Conservation (phyloP, 2,113 vertebrate species). For the Sula dactylatra region DNA sequence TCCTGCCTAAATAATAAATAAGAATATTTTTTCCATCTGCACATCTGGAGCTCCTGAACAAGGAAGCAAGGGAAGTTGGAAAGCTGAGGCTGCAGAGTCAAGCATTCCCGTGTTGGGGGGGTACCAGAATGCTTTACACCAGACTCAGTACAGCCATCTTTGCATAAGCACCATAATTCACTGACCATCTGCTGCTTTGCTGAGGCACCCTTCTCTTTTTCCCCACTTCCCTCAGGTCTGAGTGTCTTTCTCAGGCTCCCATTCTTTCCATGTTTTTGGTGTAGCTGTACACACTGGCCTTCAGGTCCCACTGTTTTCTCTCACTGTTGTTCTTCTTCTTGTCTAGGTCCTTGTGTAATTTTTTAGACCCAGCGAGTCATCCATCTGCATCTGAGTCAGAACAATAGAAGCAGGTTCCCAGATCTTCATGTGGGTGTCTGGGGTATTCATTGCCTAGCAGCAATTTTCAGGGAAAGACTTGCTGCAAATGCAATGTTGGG, state of each 20-base stretch:
- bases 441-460: background rate
- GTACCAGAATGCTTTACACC: background rate
- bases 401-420: background rate
- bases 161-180: background rate
- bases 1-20: background rate
- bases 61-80: background rate
- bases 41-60: background rate
- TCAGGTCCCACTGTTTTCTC: background rate
- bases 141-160: background rate
- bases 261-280: background rate
- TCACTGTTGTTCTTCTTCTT: background rate
- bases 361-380: accelerated
- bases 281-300: background rate
- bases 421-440: background rate
- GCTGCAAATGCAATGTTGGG: background rate
- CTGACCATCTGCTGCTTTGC: background rate
- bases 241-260: background rate
- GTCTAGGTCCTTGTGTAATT: background rate
- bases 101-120: background rate
- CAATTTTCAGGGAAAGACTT: background rate
- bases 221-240: background rate
- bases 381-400: background rate
- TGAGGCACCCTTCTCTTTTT: background rate
- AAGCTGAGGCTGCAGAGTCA: background rate
- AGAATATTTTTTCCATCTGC: background rate